Conservation (phyloP, 2,888 invertebrate species). For the Synergus umbraculus region DNA sequence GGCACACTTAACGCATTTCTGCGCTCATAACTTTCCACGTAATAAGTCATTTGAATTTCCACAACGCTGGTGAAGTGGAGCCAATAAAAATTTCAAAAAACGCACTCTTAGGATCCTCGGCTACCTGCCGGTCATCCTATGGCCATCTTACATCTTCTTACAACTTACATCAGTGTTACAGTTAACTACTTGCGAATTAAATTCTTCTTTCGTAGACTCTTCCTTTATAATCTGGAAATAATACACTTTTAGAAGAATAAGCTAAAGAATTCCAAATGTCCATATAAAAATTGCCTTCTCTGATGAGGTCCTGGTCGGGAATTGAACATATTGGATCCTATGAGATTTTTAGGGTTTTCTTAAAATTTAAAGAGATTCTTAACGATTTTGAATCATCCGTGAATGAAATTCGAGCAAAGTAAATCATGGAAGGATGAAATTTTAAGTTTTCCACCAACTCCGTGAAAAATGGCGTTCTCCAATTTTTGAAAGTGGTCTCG, state of each 20-base stretch:
- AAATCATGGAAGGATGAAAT: background rate
- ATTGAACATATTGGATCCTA: too few relatives aligned
- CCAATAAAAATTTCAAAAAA: slow-evolving; percentile 37
- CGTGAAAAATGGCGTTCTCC: background rate
- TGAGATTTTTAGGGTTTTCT: too few relatives aligned
- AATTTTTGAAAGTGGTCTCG: background rate
- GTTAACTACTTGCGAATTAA: background rate
- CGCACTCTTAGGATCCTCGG: background rate
- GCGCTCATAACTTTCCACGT: slow-evolving; percentile 40
- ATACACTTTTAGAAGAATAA: background rate
- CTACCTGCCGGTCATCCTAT: slow-evolving; percentile 23
- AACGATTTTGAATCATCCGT: background rate
- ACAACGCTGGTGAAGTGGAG: slow-evolving; percentile 29
- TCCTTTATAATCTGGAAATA: background rate
- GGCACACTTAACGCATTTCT: slow-evolving; percentile 35
- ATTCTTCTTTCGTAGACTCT: background rate
- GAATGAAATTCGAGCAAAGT: background rate
- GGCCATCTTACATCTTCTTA: slow-evolving; percentile 3
- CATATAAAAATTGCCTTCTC: too few relatives aligned
- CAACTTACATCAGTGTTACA: slow-evolving; percentile 8
- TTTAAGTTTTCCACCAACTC: background rate
- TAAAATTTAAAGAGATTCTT: too few relatives aligned
- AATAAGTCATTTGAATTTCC: slow-evolving; percentile 40
- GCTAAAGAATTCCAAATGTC: too few relatives aligned
- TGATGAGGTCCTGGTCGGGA: too few relatives aligned